Evolutionary conservation across 2,888 invertebrate genomes (phyloP).

Genomic region (Platycheirus rosarum): DNA sequence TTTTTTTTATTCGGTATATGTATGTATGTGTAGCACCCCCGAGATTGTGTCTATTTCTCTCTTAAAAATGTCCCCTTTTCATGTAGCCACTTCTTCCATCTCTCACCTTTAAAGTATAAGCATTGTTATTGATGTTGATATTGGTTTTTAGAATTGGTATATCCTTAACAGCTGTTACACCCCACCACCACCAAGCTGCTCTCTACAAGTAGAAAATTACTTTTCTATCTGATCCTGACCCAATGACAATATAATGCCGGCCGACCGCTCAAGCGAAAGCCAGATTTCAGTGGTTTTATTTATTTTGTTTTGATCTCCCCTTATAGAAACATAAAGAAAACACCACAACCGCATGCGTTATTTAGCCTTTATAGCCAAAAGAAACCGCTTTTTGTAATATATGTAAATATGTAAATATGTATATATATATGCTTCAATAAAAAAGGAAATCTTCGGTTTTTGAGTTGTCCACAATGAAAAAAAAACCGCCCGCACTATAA

Average conservation of each 20-base stretch:
- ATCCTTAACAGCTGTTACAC: slow-evolving; percentile 16
- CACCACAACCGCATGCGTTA: slow-evolving; percentile 20
- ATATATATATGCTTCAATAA: neutral
- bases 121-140: too few relatives aligned
- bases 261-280: slow-evolving; percentile 29
- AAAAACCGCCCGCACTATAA: slow-evolving; percentile 1
- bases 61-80: too few relatives aligned
- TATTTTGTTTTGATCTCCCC: neutral
- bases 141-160: too few relatives aligned
- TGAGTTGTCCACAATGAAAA: slow-evolving; percentile 1
- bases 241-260: slow-evolving; percentile 23
- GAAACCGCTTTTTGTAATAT: slow-evolving; percentile 9
- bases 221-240: slow-evolving; percentile 25
- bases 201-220: slow-evolving; percentile 17
- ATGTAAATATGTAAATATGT: neutral
- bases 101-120: neutral
- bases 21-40: too few relatives aligned
- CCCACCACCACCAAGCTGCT: slow-evolving; percentile 38
- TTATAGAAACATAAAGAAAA: neutral
- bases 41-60: too few relatives aligned
- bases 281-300: slow-evolving; percentile 24
- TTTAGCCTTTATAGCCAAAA: slow-evolving; percentile 24
- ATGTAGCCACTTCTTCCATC: neutral
- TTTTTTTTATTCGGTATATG: too few relatives aligned
- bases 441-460: neutral